Conservation (phyloP, 1,140 invertebrate species). For the Caenorhabditis briggsae region DNA sequence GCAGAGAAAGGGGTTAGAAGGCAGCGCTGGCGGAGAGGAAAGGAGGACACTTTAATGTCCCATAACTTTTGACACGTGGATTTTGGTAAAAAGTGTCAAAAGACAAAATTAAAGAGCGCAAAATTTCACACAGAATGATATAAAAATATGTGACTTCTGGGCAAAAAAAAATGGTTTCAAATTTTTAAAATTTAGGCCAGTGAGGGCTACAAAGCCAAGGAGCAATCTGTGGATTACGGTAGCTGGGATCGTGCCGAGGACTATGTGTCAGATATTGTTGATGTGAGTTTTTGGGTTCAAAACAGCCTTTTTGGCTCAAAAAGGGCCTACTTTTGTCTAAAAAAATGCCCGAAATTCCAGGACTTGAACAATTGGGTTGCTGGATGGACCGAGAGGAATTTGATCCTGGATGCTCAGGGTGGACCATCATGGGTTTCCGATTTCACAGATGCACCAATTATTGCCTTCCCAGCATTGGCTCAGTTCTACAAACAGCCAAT, state of each 20-base stretch:
- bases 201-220: conserved; percentile 15
- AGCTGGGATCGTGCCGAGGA: conserved; percentile 34
- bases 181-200: not conserved
- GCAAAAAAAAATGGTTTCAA: not conserved
- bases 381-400: conserved; percentile 60
- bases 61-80: not conserved
- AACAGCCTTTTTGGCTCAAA: no score
- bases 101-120: not conserved
- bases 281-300: not conserved
- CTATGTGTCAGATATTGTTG: conserved; percentile 9
- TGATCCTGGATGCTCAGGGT: conserved; percentile 50
- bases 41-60: not conserved
- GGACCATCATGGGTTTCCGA: conserved; percentile 53
- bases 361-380: conserved; percentile 55
- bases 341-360: conserved; percentile 4
- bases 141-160: not conserved
- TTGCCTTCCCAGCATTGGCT: conserved; percentile 1
- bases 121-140: not conserved
- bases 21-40: not conserved
- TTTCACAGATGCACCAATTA: conserved; percentile 51
- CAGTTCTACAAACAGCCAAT: conserved; percentile 63
- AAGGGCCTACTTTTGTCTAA: not conserved
- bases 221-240: conserved; percentile 36
- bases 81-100: not conserved
- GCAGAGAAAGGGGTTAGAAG: not conserved